These are phyloP conservation scores for Chrysopilus asiliformis DNA, from an alignment of 2,888 invertebrate genomes.

Conservation along the genomic window DNA sequence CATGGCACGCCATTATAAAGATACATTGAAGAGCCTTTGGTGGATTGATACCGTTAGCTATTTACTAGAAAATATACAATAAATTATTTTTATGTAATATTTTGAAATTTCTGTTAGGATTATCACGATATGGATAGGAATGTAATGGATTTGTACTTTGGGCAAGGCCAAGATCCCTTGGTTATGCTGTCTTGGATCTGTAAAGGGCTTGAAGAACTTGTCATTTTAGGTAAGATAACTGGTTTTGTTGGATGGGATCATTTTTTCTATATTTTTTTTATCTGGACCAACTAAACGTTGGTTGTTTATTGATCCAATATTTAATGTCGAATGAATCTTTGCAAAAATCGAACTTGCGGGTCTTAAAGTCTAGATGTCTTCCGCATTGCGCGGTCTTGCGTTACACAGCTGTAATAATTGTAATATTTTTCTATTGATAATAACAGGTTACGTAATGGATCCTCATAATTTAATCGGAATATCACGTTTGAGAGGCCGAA, in stretches of 20 bases:
- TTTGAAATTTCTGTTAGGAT: no score
- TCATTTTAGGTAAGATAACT: conserved; percentile 38
- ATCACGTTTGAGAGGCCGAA: conserved; percentile 29
- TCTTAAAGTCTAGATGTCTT: no score
- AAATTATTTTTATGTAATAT: no score
- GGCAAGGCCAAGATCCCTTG: conserved; percentile 38
- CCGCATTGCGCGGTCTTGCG: no score
- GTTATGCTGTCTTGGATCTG: conserved; percentile 50
- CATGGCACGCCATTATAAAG: conserved; percentile 29
- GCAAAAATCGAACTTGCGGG: no score
- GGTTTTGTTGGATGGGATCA: no score
- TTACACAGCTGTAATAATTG: neutral
- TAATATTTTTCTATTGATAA: neutral
- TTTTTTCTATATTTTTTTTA: no score
- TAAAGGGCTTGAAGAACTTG: conserved; percentile 39
- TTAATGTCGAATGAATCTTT: no score
- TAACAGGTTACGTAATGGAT: conserved; percentile 28
- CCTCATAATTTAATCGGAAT: conserved; percentile 34
- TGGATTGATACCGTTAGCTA: conserved; percentile 31
- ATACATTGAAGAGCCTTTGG: conserved; percentile 32
- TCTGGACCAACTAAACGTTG: no score
- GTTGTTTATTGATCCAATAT: no score
- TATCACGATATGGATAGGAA: no score
- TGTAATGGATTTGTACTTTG: conserved; percentile 25
- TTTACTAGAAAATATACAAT: no score